These are phyloP conservation scores for Orientallactaga sibirica DNA, from an alignment of 2,797 vertebrate genomes.

Conservation along the genomic window DNA sequence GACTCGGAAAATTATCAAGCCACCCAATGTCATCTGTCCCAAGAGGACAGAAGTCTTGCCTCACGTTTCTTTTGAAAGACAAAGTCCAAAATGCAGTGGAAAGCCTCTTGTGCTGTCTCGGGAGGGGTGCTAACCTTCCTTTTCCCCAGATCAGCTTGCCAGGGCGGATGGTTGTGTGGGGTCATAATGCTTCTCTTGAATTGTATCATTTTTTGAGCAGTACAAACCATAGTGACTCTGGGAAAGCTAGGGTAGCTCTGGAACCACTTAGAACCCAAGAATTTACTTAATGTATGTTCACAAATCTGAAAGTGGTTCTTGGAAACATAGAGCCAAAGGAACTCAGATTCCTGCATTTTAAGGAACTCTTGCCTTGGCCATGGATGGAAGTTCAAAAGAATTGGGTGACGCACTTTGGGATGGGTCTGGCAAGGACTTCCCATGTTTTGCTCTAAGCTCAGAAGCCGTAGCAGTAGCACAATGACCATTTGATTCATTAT, in stretches of 20 bases:
- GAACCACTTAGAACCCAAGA: conserved; percentile 60
- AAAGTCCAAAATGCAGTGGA: background rate
- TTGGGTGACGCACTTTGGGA: conserved; percentile 66
- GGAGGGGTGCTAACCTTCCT: background rate
- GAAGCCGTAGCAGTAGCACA: background rate
- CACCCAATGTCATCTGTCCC: background rate
- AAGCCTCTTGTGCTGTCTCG: background rate
- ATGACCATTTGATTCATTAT: conserved; percentile 1
- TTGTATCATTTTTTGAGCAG: background rate
- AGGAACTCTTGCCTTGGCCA: conserved; percentile 56
- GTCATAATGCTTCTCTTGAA: background rate
- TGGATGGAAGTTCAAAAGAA: conserved; percentile 70
- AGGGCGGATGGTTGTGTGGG: background rate
- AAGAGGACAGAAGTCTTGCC: background rate
- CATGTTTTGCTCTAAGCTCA: background rate
- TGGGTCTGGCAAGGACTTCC: conserved; percentile 6
- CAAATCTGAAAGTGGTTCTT: conserved; percentile 31
- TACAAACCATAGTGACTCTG: background rate
- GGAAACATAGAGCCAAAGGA: conserved; percentile 28
- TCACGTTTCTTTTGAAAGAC: background rate
- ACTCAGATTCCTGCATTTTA: conserved; percentile 65
- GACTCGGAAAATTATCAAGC: background rate
- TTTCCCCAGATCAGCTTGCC: background rate
- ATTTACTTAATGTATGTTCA: conserved; percentile 50
- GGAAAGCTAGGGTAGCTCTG: conserved; percentile 28